phyloP scores from a whole-genome alignment of 2,888 invertebrate species.

The Nymphalis c-album region DNA sequence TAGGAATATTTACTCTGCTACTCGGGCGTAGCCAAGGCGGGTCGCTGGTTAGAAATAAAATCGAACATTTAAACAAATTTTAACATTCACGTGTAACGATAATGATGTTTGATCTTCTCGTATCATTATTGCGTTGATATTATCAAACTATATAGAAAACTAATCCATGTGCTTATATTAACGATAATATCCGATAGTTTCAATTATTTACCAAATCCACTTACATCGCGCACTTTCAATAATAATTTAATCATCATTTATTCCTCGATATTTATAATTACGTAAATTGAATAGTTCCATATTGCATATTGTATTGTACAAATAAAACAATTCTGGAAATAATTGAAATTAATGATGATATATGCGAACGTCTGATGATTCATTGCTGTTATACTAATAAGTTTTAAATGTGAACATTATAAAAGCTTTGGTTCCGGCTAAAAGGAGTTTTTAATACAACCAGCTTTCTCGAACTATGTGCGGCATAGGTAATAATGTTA shows the following conservation, averaged over 20 bases:
- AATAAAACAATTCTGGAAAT: background rate
- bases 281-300: background rate
- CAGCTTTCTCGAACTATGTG: constrained; percentile 45
- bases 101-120: background rate
- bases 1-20: too few species aligned
- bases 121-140: background rate
- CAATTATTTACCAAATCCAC: background rate
- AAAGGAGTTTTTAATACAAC: constrained; percentile 43
- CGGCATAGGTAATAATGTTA: constrained; percentile 48
- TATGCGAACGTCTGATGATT: constrained; percentile 4
- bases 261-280: background rate
- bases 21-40: too few species aligned
- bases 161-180: background rate
- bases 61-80: too few species aligned
- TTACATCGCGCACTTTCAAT: background rate
- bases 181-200: background rate
- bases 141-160: background rate
- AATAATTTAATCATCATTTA: background rate
- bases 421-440: constrained; percentile 37
- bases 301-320: background rate
- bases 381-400: constrained; percentile 20
- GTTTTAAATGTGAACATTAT: constrained; percentile 38
- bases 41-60: too few species aligned
- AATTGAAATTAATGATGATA: constrained; percentile 1
- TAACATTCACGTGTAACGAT: too few species aligned